phyloP scores from a whole-genome alignment of 2,888 invertebrate species.

The Andrena chrysosceles region DNA sequence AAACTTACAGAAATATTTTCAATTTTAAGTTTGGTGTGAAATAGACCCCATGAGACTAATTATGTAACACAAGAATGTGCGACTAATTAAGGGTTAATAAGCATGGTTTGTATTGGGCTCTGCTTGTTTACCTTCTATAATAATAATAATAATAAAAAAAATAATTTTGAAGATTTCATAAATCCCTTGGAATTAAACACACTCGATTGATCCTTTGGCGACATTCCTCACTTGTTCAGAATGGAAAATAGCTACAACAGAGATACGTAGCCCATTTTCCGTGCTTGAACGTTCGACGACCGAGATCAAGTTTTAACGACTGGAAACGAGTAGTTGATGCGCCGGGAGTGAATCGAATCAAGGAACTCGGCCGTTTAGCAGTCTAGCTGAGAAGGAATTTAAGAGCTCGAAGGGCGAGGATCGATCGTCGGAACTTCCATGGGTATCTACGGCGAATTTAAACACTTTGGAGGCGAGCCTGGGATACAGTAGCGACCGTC shows the following conservation, averaged over 20 bases:
- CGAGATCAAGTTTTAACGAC: constrained; percentile 19
- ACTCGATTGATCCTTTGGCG: too few species aligned
- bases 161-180: too few species aligned
- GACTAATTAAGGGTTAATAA: too few species aligned
- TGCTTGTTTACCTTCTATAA: too few species aligned
- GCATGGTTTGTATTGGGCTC: too few species aligned
- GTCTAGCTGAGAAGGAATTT: not conserved
- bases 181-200: too few species aligned
- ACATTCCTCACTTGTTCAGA: too few species aligned
- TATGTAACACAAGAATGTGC: too few species aligned
- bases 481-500: constrained; percentile 2
- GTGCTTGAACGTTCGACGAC: not conserved
- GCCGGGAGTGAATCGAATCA: constrained; percentile 18
- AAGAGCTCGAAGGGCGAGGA: constrained; percentile 32
- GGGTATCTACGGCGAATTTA: constrained; percentile 28
- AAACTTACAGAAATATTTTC: not conserved
- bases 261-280: not conserved
- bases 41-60: too few species aligned
- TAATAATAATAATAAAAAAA: too few species aligned
- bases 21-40: too few species aligned
- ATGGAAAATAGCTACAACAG: too few species aligned
- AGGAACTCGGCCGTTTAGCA: constrained; percentile 24
- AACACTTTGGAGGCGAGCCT: constrained; percentile 9
- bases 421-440: constrained; percentile 31
- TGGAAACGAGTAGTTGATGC: constrained; percentile 18